Evolutionary conservation across 2,888 invertebrate genomes (phyloP).

Genomic region (Drosophila hamatofila): DNA sequence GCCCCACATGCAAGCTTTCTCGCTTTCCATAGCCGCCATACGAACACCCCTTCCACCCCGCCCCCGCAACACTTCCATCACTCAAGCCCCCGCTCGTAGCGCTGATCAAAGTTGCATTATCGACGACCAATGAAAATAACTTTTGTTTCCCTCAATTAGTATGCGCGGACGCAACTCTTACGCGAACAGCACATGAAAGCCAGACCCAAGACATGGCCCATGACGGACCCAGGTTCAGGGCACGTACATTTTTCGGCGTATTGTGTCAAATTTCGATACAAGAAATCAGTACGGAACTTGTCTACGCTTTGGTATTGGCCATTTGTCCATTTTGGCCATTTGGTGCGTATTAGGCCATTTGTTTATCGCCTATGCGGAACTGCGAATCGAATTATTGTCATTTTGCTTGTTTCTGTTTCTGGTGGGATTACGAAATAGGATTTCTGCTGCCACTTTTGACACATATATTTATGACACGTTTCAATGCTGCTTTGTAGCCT

Average conservation of each 20-base stretch:
- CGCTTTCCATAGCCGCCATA: conserved; percentile 72
- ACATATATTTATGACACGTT: conserved; percentile 29
- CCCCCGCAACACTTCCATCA: not conserved
- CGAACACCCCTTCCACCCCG: conserved; percentile 8
- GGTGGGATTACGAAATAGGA: conserved; percentile 65
- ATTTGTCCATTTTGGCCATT: conserved; percentile 17
- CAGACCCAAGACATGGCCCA: conserved; percentile 31
- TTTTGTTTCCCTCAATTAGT: conserved; percentile 67
- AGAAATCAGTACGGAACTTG: conserved; percentile 81
- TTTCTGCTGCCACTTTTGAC: conserved; percentile 36
- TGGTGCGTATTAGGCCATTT: conserved; percentile 52
- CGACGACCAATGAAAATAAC: conserved; percentile 72
- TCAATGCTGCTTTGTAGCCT: conserved; percentile 4
- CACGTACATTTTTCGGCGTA: conserved; percentile 78
- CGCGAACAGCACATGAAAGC: conserved; percentile 71
- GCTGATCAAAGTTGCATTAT: conserved; percentile 57
- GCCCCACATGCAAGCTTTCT: conserved; percentile 67
- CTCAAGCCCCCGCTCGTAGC: not conserved
- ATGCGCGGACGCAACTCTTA: conserved; percentile 72
- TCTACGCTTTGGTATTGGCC: conserved; percentile 63
- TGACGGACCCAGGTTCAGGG: conserved; percentile 37
- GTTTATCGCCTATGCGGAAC: conserved; percentile 61
- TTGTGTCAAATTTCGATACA: conserved; percentile 80
- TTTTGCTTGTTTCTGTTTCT: conserved; percentile 32
- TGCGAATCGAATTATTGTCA: conserved; percentile 41